Base-by-base conservation (phyloP, 2,797 vertebrate genomes). In the Menidia menidia region DNA sequence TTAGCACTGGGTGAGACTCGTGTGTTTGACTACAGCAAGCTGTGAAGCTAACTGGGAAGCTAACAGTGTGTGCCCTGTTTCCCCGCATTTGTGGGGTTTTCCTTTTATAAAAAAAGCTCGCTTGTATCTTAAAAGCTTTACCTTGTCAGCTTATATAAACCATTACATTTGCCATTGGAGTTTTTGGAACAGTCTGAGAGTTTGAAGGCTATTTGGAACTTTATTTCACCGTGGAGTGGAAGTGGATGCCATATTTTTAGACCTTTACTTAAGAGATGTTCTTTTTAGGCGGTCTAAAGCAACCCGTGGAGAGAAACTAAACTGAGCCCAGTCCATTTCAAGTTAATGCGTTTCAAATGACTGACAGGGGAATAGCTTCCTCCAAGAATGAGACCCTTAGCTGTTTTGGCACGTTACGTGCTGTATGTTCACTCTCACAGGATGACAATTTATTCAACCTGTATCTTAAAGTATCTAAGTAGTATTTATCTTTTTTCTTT, bases 221-320 rank as follows among this genome's bases (percentile, higher is more conserved):
- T 82, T 56, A 51, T 41, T 51, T 60, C 55, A 6, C 57, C 62
- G 48, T n/a, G 65, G 44, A 35, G 1, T 19, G 57, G 6, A 14
- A 73, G 81, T 51, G 67, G 72, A 42, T 25, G 78, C 35, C 54
- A 83, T 89, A 92, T 92, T 88, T 92, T 91, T 91, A 92, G 91
- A 80, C 41, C 14, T 56, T 84, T 89, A 84, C 85, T 73, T 78
- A 89, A 86, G 87, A 89, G 87, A 84, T 90, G 87, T 61, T 80
- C 62, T 16, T 73, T 54, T 53, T 60, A 59, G 66, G 53, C 62
- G 25, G 59, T 66, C 30, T 32, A 15, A 42, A 71, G 72, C 74
- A 60, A 72, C 70, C 33, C 64, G 50, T 58, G 55, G 35, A 59
- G 45, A 25, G 54, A 59, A 39, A n/a, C 69, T 1, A 2, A 12